These are phyloP conservation scores for Caenorhabditis inopinata DNA, from an alignment of 1,140 invertebrate species.

Conservation along the genomic window DNA sequence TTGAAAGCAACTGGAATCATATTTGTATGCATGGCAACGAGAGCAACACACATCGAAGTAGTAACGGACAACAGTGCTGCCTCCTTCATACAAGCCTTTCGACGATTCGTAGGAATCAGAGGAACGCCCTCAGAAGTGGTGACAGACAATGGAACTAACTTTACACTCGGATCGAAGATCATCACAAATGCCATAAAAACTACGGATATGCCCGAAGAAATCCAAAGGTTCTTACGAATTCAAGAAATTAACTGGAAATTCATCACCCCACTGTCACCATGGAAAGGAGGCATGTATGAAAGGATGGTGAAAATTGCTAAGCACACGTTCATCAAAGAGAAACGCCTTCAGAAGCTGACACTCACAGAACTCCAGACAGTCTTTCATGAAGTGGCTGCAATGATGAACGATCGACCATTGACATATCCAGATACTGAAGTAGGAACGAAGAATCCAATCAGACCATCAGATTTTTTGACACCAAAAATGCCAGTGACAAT, in stretches of 20 bases:
- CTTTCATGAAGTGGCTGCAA: not conserved
- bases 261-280: too few species aligned
- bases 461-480: not conserved
- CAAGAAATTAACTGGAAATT: not conserved
- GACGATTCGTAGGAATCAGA: not conserved
- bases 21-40: not conserved
- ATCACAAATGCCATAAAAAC: too few species aligned
- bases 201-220: not conserved
- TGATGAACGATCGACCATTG: too few species aligned
- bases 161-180: not conserved
- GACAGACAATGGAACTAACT: slow-evolving; percentile 35
- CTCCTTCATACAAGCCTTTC: not conserved
- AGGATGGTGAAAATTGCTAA: slow-evolving; percentile 33
- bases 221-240: not conserved
- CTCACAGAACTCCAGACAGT: not conserved
- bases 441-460: not conserved
- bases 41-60: slow-evolving; percentile 15
- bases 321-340: not conserved
- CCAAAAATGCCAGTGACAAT: not conserved
- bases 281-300: slow-evolving; percentile 38
- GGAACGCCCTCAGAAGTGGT: not conserved
- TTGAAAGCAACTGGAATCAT: not conserved
- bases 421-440: not conserved
- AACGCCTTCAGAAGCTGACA: not conserved
- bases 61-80: not conserved